Evolutionary conservation across 2,797 vertebrate genomes (phyloP).

Genomic region (Urocyon cinereoargenteus): DNA sequence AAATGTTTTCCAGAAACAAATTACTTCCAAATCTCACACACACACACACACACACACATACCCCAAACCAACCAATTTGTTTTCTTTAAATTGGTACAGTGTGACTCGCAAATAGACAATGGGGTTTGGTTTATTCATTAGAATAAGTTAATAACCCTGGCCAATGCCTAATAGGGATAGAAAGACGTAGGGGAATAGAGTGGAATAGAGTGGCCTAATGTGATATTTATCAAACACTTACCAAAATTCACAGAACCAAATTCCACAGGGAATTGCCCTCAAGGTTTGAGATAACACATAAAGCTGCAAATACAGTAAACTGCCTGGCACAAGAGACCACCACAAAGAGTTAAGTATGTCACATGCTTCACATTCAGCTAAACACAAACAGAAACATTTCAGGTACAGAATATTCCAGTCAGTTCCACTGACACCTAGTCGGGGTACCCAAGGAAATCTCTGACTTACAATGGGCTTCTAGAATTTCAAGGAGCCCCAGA

Average conservation of each 20-base stretch:
- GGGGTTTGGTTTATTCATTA: not conserved
- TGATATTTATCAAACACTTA: not conserved
- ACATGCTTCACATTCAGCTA: not conserved
- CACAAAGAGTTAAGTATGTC: not conserved
- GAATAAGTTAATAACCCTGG: not conserved
- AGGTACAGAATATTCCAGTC: not conserved
- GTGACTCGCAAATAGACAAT: slow-evolving; percentile 14
- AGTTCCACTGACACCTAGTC: not conserved
- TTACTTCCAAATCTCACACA: slow-evolving; percentile 66
- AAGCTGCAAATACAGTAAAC: not conserved
- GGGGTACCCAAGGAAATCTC: not conserved
- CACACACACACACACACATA: too few species aligned
- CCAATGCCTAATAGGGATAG: not conserved
- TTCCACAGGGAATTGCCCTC: not conserved
- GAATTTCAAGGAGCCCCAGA: slow-evolving; percentile 4
- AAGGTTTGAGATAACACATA: not conserved
- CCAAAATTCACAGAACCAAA: slow-evolving; percentile 4
- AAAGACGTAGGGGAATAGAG: not conserved
- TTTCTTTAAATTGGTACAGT: slow-evolving; percentile 27
- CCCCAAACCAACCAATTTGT: not conserved
- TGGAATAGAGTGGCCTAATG: not conserved
- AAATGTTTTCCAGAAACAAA: slow-evolving; percentile 71
- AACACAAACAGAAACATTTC: not conserved
- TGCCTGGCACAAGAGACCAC: not conserved
- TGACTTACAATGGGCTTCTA: not conserved